Conservation (phyloP, 2,797 vertebrate species). For the Hemitrygon akajei region DNA sequence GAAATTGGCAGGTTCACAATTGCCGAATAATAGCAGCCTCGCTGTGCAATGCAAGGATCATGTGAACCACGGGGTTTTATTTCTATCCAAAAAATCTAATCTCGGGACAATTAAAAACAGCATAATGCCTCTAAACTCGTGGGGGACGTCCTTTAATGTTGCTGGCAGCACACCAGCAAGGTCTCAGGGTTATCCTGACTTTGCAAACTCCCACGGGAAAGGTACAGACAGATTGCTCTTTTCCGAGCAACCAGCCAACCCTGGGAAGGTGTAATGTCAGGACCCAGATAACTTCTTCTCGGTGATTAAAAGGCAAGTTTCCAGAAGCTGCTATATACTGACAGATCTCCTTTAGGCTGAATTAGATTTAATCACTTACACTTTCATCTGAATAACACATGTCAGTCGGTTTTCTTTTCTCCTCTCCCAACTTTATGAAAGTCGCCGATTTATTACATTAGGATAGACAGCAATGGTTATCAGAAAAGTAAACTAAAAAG, state of each 20-base stretch:
- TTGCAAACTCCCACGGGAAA: constrained; percentile 88
- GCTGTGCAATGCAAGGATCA: constrained; percentile 54
- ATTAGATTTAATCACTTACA: constrained; percentile 20
- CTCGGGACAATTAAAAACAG: constrained; percentile 55
- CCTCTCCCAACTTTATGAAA: background rate
- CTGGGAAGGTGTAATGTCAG: constrained; percentile 45
- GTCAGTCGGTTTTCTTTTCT: constrained; percentile 32
- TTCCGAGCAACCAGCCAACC: constrained; percentile 57
- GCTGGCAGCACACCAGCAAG: constrained; percentile 76
- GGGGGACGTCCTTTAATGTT: constrained; percentile 66
- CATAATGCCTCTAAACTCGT: constrained; percentile 61
- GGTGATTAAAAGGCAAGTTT: constrained; percentile 47
- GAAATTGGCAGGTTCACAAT: constrained; percentile 69
- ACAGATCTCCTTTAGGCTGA: constrained; percentile 1
- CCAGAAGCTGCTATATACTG: background rate
- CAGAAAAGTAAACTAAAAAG: background rate
- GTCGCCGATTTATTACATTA: background rate
- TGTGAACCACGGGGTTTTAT: constrained; percentile 63
- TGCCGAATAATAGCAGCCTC: constrained; percentile 59
- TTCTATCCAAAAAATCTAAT: constrained; percentile 58
- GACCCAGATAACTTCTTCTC: constrained; percentile 49
- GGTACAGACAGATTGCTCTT: constrained; percentile 56
- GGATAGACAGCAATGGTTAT: background rate
- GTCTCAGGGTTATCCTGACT: constrained; percentile 77
- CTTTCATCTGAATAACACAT: background rate